Base-by-base conservation (phyloP, 1,140 invertebrate genomes). In the Globodera rostochiensis region DNA sequence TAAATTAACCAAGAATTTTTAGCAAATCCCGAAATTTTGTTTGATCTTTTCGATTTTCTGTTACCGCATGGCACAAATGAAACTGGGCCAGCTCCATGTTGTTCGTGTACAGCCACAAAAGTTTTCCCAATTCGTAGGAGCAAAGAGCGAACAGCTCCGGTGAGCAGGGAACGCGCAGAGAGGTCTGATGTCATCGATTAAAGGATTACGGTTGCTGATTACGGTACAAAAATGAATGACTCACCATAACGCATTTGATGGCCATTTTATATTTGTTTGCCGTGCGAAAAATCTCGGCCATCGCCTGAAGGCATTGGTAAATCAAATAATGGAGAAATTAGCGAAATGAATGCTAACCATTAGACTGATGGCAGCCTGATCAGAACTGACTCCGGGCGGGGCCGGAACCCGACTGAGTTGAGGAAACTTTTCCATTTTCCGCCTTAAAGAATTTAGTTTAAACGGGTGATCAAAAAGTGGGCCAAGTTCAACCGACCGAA, bases 181-280 rank as follows among this genome's bases (percentile, higher is more conserved):
- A 78, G n/a, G 84, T 84, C 83, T 84, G 60, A 80, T 82, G 82
- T 13, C 53, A 53, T 15, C 2, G 53, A 15, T 9, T 11, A 53
- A 53, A 53, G 53, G 9, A 53, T 53, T 53, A 53, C 53, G 6
- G 15, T 53, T 11, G 53, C 53, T 36, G 36, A 53, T n/a, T 64
- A 64, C 57, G 57, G 57, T 19, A 64, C 57, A 64, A 64, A 15
- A 64, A 36, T 36, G 36, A 36, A 36, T 74, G 36, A 80, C 80
- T 15, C 9, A 84, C 83, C 85, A 85, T 87, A 36, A 88, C 53
- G 67, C 80, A 80, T 76, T 85, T 85, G 50, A 85, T 77, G n/a
- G 85, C 82, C 85, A 85, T 84, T 75, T 85, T 85, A 74, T 85
- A 85, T 49, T 87, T 88, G 13, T 73, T 45, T 21, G 53, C 45